These are phyloP conservation scores for Diarsia rubi DNA, from an alignment of 2,888 invertebrate genomes.

Conservation along the genomic window DNA sequence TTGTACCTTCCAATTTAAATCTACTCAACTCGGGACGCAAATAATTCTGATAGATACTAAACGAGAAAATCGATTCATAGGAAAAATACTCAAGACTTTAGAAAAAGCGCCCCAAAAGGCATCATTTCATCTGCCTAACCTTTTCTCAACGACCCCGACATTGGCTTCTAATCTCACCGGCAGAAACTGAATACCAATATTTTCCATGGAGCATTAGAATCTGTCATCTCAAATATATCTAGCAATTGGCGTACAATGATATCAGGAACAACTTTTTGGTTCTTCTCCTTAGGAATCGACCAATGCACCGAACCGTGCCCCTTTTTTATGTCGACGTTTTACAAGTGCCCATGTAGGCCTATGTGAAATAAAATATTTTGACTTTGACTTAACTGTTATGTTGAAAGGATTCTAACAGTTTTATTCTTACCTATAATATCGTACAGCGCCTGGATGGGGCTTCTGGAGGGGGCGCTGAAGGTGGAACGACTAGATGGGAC, in stretches of 20 bases:
- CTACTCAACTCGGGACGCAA: background rate
- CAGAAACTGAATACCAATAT: background rate
- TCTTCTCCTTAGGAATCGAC: no score
- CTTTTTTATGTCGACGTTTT: no score
- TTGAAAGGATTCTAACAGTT: background rate
- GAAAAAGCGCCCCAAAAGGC: background rate
- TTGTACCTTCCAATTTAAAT: background rate
- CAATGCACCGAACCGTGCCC: no score
- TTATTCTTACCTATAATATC: constrained; percentile 14
- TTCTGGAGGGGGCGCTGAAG: background rate
- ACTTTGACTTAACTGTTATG: no score
- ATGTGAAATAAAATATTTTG: no score
- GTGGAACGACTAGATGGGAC: background rate
- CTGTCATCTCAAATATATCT: background rate
- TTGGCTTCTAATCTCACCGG: background rate
- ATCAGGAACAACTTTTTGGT: no score
- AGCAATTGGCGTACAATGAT: constrained; percentile 1
- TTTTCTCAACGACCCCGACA: background rate
- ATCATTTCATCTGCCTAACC: background rate
- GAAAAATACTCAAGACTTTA: background rate
- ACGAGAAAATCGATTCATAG: background rate
- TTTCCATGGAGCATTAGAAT: background rate
- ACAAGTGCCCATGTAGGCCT: no score
- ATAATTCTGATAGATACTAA: background rate
- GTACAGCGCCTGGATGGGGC: background rate